A percentile compares a stretch with the other conserved stretches of the same genome.
phyloP scores from a whole-genome alignment of 53 echinoderm and acorn worm genomes.

The Astropecten irregularis region DNA sequence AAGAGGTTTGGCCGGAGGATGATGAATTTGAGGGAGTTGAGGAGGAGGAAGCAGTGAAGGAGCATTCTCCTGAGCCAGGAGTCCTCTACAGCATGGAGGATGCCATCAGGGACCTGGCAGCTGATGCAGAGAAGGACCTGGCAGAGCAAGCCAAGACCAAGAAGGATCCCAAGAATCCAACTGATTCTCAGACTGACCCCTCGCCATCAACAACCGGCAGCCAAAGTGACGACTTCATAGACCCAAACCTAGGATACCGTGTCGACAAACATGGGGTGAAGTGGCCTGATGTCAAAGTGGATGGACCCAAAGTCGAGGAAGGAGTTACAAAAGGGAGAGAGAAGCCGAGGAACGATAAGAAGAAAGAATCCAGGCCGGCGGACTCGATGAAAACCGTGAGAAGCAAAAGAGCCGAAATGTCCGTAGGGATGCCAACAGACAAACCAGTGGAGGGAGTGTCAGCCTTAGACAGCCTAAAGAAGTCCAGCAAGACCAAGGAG shows the following conservation, averaged over 20 bases:
- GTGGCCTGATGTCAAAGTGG: neutral
- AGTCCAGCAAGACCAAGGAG: constrained; percentile 1
- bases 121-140: neutral
- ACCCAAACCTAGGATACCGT: constrained; percentile 9
- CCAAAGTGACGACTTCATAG: neutral
- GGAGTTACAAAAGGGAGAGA: neutral
- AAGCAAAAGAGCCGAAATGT: too few species aligned
- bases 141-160: neutral
- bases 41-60: neutral
- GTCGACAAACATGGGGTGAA: neutral
- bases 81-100: constrained; percentile 21
- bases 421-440: neutral
- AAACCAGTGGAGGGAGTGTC: neutral
- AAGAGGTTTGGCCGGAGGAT: constrained; percentile 21
- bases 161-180: neutral
- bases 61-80: constrained; percentile 37
- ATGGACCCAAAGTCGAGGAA: neutral
- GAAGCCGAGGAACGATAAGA: neutral
- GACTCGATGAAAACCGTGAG: too few species aligned
- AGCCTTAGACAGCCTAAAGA: constrained; percentile 37
- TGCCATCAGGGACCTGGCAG: neutral
- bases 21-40: neutral
- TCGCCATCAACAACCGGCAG: neutral
- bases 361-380: neutral
- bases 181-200: neutral